A percentile compares a stretch with the other conserved stretches of the same genome.
Conservation (phyloP, 2,113 vertebrate species). For the Abramis brama region DNA sequence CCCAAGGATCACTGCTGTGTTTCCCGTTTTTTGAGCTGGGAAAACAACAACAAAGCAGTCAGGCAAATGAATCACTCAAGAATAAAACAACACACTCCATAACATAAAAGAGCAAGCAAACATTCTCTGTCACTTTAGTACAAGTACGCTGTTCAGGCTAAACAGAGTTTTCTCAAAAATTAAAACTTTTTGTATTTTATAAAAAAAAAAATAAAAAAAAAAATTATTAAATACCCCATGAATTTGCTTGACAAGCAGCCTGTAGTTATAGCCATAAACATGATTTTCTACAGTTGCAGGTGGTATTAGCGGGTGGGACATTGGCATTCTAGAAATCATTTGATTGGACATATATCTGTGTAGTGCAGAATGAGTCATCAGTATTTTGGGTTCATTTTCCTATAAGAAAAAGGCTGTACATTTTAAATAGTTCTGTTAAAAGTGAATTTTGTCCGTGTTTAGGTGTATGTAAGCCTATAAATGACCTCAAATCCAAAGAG, state of each 20-base stretch:
- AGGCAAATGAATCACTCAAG: constrained; percentile 24
- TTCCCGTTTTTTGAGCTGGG: constrained; percentile 66
- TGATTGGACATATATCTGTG: neutral
- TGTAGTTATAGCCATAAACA: neutral
- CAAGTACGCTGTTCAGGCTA: neutral
- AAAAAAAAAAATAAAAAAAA: too few relatives aligned
- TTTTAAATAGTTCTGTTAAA: neutral
- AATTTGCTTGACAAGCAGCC: neutral
- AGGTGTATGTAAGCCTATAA: neutral
- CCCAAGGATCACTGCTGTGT: constrained; percentile 73
- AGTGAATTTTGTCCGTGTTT: neutral
- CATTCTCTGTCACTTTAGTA: neutral
- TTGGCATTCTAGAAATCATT: neutral
- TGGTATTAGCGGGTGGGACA: neutral
- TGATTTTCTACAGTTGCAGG: neutral
- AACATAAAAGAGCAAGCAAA: constrained; percentile 7
- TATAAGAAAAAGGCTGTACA: neutral
- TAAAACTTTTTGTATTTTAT: too few relatives aligned
- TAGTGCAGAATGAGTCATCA: neutral
- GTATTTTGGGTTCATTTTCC: neutral
- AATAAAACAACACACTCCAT: constrained; percentile 7
- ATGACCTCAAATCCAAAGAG: neutral
- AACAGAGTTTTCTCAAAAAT: neutral
- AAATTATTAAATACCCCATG: neutral
- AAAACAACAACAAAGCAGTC: constrained; percentile 43